Base-by-base conservation (phyloP, 2,797 vertebrate species). In the Mionectes olivaceus region DNA sequence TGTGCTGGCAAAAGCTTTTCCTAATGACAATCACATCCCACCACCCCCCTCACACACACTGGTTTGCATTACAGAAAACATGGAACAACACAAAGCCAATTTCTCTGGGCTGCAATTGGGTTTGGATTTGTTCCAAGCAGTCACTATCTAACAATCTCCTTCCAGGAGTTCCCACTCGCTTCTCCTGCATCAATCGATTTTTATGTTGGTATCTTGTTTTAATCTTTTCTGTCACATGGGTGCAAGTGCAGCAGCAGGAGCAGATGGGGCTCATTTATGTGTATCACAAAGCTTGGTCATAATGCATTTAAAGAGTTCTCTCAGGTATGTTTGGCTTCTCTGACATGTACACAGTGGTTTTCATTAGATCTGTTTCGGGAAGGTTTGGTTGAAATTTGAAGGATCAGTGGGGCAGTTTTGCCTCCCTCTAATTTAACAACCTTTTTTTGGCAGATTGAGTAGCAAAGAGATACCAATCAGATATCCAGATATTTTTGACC, bases 1-100 rank as follows among this genome's bases (percentile, higher is more conserved):
- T 65, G 95, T 96, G 95, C 94, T 96, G 95, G 95, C 95, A 95
- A 74, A 52, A 85, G 91, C 93, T 59, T 77, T 25, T 65, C 25
- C 10, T 90, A 89, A 95, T n/a, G 95, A 81, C 95, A 96, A 74
- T 95, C 95, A 68, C 95, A 93, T 30, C 63, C 94, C 86, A 35
- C 33, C 59, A 23, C 19, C 65, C 37, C 41, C 22, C 35, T 5
- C 27, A 1, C 85, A 8, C 81, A 8, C 83, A 1, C 94, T 92
- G 95, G 91, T 95, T 94, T 96, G 95, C 95, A 95, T 97, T 96
- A 95, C 91, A 52, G 87, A 82, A 46, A 95, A 94, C 92, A 81
- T 1, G 47, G 78, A 64, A 24, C 87, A 75, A 57, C 90, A 77
- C 11, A 89, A 86, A 87, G 90, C 59, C 43, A 68, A 90, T 93